A percentile compares a stretch with the other conserved stretches of the same genome.
phyloP scores from a whole-genome alignment of 2,888 invertebrate genomes.

The Hirtodrosophila trivittata region DNA sequence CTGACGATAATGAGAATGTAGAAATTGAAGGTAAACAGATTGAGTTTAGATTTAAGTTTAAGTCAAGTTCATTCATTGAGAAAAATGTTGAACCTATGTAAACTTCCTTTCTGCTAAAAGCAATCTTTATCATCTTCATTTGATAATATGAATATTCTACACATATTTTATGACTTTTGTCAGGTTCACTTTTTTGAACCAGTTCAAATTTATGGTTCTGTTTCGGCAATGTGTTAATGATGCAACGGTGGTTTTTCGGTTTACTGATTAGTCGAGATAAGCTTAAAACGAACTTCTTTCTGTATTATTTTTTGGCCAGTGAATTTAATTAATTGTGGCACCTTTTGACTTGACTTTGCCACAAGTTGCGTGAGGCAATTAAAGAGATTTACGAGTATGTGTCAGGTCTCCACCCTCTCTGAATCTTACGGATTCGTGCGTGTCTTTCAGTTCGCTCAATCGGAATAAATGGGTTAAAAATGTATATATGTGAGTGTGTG shows the following conservation, averaged over 20 bases:
- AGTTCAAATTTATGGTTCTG: constrained; percentile 1
- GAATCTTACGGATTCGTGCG: constrained; percentile 29
- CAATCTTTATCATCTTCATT: too few species aligned
- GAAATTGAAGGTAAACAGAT: too few species aligned
- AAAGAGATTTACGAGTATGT: constrained; percentile 54
- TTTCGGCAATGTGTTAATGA: constrained; percentile 37
- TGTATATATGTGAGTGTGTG: constrained; percentile 25
- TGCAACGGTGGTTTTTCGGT: constrained; percentile 27
- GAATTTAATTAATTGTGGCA: constrained; percentile 56
- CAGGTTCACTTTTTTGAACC: background rate
- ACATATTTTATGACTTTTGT: too few species aligned
- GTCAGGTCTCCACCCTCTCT: constrained; percentile 40
- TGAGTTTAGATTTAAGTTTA: too few species aligned
- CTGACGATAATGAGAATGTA: too few species aligned
- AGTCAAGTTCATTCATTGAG: too few species aligned
- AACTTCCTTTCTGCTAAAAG: too few species aligned
- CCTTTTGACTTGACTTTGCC: constrained; percentile 21
- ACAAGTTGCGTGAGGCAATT: constrained; percentile 58
- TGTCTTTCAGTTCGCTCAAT: constrained; percentile 26
- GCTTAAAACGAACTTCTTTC: constrained; percentile 44
- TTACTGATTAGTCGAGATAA: constrained; percentile 35
- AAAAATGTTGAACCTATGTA: too few species aligned
- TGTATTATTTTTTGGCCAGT: constrained; percentile 29
- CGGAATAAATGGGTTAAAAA: constrained; percentile 54
- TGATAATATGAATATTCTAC: too few species aligned